Conservation (phyloP, 2,797 vertebrate genomes). For the Sebastes hubbsi region DNA sequence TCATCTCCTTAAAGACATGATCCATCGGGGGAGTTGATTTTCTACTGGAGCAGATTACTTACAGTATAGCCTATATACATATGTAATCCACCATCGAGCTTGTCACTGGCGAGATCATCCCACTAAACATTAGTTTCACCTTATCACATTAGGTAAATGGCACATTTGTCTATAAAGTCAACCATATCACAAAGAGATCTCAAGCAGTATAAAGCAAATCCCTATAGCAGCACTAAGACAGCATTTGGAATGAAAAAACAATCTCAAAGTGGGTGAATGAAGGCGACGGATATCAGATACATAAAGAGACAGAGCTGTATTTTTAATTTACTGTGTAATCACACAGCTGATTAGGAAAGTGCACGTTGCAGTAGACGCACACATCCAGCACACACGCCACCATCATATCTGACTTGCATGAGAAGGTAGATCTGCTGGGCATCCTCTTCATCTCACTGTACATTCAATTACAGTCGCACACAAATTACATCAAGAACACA, state of each 20-base stretch:
- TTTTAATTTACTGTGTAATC: conserved; percentile 52
- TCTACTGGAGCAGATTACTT: conserved; percentile 41
- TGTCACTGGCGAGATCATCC: conserved; percentile 38
- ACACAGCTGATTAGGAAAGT: conserved; percentile 43
- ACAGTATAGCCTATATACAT: conserved; percentile 16
- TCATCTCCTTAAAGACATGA: conserved; percentile 7
- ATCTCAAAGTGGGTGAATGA: conserved; percentile 4
- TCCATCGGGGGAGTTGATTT: conserved; percentile 24
- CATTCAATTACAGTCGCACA: conserved; percentile 78
- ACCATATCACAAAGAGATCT: conserved; percentile 31
- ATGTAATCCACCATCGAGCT: conserved; percentile 37
- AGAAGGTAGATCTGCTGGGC: conserved; percentile 66
- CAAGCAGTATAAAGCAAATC: conserved; percentile 3
- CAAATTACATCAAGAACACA: conserved; percentile 72
- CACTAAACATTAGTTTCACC: conserved; percentile 50
- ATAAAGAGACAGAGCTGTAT: conserved; percentile 18
- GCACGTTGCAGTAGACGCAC: conserved; percentile 18
- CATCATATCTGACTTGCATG: conserved; percentile 61
- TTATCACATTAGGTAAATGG: conserved; percentile 53
- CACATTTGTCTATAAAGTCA: conserved; percentile 31
- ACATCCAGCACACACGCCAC: conserved; percentile 21
- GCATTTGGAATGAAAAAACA: neutral
- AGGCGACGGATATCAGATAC: neutral
- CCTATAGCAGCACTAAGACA: neutral
- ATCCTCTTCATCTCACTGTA: conserved; percentile 74